Conservation (phyloP, 2,113 vertebrate genomes). For the Phylloscopus whistleri region DNA sequence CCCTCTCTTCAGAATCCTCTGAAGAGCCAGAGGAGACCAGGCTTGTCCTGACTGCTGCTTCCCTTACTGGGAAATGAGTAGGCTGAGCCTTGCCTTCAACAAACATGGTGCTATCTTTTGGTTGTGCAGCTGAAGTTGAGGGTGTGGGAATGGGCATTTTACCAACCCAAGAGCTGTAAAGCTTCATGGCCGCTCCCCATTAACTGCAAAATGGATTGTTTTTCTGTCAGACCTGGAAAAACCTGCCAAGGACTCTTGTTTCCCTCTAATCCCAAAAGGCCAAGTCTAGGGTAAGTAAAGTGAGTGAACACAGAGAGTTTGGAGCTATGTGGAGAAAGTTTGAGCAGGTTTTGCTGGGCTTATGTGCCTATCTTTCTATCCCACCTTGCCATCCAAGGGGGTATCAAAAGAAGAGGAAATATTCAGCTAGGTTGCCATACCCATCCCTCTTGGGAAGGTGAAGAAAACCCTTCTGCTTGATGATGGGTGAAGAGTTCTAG, state of each 20-base stretch:
- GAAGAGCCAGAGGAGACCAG: background rate
- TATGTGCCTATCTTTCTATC: background rate
- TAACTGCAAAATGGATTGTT: background rate
- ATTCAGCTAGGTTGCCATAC: background rate
- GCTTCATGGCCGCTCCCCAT: background rate
- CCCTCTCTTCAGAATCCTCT: background rate
- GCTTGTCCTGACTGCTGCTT: background rate
- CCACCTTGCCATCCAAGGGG: background rate
- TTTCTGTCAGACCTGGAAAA: background rate
- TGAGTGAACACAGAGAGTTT: background rate
- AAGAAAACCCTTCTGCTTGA: background rate
- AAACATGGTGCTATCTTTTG: background rate
- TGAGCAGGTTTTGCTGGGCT: background rate
- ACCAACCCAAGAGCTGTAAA: background rate
- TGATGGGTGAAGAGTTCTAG: background rate
- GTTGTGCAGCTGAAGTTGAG: background rate
- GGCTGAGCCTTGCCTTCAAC: background rate
- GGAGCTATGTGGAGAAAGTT: background rate
- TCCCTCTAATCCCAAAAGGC: background rate
- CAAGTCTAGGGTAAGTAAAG: background rate
- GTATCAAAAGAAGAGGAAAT: background rate
- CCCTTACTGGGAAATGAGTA: slow-evolving; percentile 9
- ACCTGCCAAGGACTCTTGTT: background rate
- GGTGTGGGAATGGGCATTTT: background rate
- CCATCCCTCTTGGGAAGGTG: background rate